Conservation (phyloP, 2,797 vertebrate genomes). For the Xenentodon cancila region DNA sequence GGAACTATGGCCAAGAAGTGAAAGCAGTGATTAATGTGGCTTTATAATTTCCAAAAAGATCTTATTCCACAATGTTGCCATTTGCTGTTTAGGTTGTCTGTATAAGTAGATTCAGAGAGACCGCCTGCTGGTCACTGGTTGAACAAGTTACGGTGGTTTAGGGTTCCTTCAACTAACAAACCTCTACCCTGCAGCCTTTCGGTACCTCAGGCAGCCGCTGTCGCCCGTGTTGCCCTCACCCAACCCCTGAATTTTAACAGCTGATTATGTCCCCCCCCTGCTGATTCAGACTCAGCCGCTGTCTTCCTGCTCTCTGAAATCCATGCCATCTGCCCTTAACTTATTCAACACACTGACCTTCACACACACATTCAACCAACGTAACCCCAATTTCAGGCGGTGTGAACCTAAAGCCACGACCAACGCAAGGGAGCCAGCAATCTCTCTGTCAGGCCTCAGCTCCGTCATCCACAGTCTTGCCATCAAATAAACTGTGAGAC, state of each 20-base stretch:
- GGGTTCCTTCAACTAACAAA: not conserved
- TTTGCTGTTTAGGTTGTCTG: too few species aligned
- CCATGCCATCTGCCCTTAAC: conserved; percentile 42
- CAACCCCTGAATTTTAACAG: conserved; percentile 12
- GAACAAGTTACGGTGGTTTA: conserved; percentile 27
- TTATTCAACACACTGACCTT: conserved; percentile 11
- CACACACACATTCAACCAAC: conserved; percentile 18
- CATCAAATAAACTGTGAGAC: not conserved
- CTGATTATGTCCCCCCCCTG: conserved; percentile 24
- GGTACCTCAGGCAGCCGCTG: not conserved
- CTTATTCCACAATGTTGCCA: too few species aligned
- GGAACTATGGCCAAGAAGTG: too few species aligned
- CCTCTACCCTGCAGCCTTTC: not conserved
- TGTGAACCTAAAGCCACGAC: conserved; percentile 42
- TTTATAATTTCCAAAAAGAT: too few species aligned
- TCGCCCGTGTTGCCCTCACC: conserved; percentile 1
- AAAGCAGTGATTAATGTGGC: too few species aligned
- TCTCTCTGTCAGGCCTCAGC: conserved; percentile 9
- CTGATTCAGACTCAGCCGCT: conserved; percentile 34
- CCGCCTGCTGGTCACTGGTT: not conserved
- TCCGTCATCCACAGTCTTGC: not conserved
- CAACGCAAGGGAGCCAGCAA: conserved; percentile 44
- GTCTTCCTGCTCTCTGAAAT: conserved; percentile 49
- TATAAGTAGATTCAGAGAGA: too few species aligned
- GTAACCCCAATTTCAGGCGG: conserved; percentile 15